A percentile compares a stretch with the other conserved stretches of the same genome.
Evolutionary conservation across 2,888 invertebrate genomes (phyloP).

Genomic region (Arctia plantaginis): DNA sequence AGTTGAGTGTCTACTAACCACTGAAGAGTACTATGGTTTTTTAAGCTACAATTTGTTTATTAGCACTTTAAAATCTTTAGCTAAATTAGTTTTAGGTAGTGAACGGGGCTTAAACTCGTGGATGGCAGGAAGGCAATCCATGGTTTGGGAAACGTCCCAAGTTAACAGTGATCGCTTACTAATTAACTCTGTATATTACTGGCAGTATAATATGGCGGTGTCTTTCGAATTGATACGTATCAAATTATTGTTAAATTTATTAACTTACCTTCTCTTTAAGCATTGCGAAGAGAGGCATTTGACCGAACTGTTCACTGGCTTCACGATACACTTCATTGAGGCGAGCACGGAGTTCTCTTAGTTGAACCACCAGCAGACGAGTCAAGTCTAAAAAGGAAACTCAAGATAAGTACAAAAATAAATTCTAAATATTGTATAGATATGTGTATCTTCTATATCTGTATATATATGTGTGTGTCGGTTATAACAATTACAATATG

Average conservation of each 20-base stretch:
- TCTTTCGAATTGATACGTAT: neutral
- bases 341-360: constrained; percentile 77
- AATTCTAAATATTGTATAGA: no score
- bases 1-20: neutral
- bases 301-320: constrained; percentile 73
- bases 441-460: no score
- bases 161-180: no score
- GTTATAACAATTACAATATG: neutral
- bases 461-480: no score
- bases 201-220: neutral
- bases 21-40: no score
- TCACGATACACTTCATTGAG: constrained; percentile 65
- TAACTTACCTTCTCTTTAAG: constrained; percentile 74
- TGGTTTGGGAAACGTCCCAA: no score
- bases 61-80: no score
- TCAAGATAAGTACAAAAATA: neutral
- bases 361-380: constrained; percentile 72
- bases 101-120: no score
- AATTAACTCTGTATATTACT: no score
- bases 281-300: constrained; percentile 71
- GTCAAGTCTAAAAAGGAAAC: constrained; percentile 69
- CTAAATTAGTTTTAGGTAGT: no score
- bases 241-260: neutral
- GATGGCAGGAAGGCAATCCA: no score
- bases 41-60: no score